Evolutionary conservation across 2,113 vertebrate genomes (phyloP), one percentile per base, ranked within the genome.

Genomic region (Pithys albifrons): DNA sequence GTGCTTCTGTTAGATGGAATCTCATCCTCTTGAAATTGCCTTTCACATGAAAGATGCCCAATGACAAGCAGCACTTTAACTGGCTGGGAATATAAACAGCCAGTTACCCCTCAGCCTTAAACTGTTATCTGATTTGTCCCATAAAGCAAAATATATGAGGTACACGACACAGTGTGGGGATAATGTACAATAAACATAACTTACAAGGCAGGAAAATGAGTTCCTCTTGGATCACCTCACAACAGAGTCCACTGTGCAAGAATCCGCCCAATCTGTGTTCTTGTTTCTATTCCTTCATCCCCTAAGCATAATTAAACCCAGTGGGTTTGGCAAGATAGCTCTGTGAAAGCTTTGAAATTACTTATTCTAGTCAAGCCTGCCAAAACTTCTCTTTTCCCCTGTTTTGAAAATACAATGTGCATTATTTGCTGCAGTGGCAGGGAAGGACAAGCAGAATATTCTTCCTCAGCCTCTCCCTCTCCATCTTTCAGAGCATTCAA

Each of bases 11-110:
- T 48, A 93, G 96, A 97, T 91, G 69, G 93, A 92, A 96, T 96
- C 96, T 96, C 96, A 94, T 95, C 95, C 91, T 73, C 91, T 74
- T 85, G 93, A 96, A 97, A 96, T 95, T 96, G 93, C 96, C 88
- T 97, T 92, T 87, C 92, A 76, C 91, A 61, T 87, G 95, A 97
- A 96, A 96, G 96, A 95, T 96, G 95, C 89, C 96, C 80, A 85
- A 48, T 84, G 95, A 97, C 94, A 95, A 89, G 76, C 92, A 91
- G 79, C 76, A 91, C 70, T 95, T 96, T 93, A 96, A 93, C 92
- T 83, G 81, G 96, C 89, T 78, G 43, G 92, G 88, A 89, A 96
- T 93, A 95, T 93, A 96, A 85, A 89, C 13, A 91, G 61, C 43
- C 93, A 96, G 88, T 41, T 80, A 90, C 82, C 88, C 71, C 93